phyloP scores from a whole-genome alignment of 2,113 vertebrate genomes.

The Ailuropoda melanoleuca region DNA sequence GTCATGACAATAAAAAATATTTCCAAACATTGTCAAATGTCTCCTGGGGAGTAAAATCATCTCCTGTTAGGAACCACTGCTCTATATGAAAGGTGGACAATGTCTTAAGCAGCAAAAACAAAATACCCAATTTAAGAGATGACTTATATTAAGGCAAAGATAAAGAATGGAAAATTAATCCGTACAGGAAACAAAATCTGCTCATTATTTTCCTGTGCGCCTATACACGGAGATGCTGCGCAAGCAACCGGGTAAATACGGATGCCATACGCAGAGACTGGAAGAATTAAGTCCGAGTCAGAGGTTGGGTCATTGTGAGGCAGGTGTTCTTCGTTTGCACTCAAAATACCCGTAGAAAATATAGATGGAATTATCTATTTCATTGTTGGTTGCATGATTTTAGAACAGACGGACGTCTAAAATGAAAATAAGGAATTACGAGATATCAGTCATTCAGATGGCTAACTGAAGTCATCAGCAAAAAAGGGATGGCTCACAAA shows the following conservation, averaged over 20 bases:
- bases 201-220: background rate
- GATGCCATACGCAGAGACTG: background rate
- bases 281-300: background rate
- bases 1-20: background rate
- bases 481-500: background rate
- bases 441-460: background rate
- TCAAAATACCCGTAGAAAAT: background rate
- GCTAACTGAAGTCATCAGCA: background rate
- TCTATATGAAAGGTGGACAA: background rate
- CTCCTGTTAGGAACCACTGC: background rate
- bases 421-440: background rate
- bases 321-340: background rate
- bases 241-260: background rate
- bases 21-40: background rate
- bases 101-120: background rate
- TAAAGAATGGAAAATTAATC: background rate
- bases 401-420: background rate
- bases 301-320: background rate
- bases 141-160: background rate
- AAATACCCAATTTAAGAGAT: background rate
- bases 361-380: background rate
- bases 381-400: background rate
- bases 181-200: background rate
- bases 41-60: background rate
- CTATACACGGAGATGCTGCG: background rate